Evolutionary conservation across 2,797 vertebrate genomes (phyloP).

Genomic region (Liparis tanakae): DNA sequence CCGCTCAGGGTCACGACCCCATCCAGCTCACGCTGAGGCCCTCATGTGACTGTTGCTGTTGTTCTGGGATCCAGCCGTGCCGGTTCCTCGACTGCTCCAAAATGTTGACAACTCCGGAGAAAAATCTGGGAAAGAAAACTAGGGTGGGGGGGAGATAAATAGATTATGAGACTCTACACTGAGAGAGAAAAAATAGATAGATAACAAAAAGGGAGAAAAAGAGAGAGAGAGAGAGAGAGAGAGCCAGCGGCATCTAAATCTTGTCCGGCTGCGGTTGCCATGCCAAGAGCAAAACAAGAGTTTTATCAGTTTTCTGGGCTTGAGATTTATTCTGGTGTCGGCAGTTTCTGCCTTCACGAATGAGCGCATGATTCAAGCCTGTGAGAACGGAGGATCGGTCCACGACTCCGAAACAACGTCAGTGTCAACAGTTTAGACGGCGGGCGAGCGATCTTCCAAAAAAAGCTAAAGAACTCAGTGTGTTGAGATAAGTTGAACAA

Average conservation of each 20-base stretch:
- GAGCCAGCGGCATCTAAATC: constrained; percentile 40
- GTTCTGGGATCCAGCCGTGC: constrained; percentile 71
- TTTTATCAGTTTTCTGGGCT: constrained; percentile 64
- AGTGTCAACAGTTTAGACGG: constrained; percentile 7
- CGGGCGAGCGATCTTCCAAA: background rate
- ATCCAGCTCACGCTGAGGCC: constrained; percentile 67
- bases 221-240: background rate
- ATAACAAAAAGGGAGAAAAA: constrained; percentile 7
- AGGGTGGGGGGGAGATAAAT: constrained; percentile 7
- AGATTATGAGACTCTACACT: constrained; percentile 35
- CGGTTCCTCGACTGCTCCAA: constrained; percentile 39
- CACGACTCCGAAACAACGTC: constrained; percentile 24
- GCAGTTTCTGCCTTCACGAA: constrained; percentile 60
- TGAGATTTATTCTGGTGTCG: constrained; percentile 55
- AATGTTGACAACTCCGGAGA: constrained; percentile 58
- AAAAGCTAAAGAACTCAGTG: background rate
- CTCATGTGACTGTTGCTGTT: constrained; percentile 73
- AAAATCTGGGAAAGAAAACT: constrained; percentile 63
- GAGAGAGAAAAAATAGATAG: constrained; percentile 11
- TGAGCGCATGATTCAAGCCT: constrained; percentile 44
- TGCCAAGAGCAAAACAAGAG: constrained; percentile 61
- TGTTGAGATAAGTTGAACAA: constrained; percentile 2
- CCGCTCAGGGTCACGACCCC: constrained; percentile 59
- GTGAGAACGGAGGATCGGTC: constrained; percentile 21
- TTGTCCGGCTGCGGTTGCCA: constrained; percentile 35